Conservation (phyloP, 2,888 invertebrate genomes). For the Scaptomyza polygonia region DNA sequence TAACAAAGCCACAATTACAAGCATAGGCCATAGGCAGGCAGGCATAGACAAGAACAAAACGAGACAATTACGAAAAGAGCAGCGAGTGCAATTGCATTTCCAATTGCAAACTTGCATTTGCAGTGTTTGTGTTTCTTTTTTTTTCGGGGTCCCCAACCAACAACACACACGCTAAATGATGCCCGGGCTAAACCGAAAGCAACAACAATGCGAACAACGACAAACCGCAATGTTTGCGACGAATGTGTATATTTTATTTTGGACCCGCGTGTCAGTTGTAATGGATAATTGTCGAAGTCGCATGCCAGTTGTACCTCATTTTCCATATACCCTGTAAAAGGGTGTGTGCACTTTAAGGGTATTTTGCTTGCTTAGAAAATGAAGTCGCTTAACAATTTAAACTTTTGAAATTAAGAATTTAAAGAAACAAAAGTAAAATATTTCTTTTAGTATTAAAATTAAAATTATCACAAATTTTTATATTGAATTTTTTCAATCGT, state of each 20-base stretch:
- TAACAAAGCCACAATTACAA: conserved; percentile 77
- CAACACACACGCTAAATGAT: conserved; percentile 67
- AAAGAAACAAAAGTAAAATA: too few species aligned
- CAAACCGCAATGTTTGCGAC: conserved; percentile 47
- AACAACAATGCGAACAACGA: conserved; percentile 15
- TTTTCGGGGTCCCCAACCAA: conserved; percentile 27
- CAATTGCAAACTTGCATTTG: conserved; percentile 51
- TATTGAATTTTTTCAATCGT: too few species aligned
- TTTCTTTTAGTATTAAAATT: too few species aligned
- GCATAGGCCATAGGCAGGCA: conserved; percentile 32
- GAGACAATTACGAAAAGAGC: conserved; percentile 78
- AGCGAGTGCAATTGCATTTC: conserved; percentile 75
- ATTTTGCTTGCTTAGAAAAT: too few species aligned
- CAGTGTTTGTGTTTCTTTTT: not conserved
- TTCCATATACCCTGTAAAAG: conserved; percentile 42
- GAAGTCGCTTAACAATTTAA: too few species aligned
- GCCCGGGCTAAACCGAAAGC: conserved; percentile 31
- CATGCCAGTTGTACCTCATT: conserved; percentile 63
- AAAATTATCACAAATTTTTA: too few species aligned
- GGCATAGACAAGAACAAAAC: conserved; percentile 69
- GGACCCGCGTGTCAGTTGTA: conserved; percentile 69
- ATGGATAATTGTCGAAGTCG: conserved; percentile 80
- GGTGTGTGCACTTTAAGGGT: too few species aligned
- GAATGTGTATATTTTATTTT: conserved; percentile 31
- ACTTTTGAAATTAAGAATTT: too few species aligned